Percentiles rank a stretch among this genome's conserved stretches.
Conservation (phyloP, 1,140 invertebrate species). For the Trichogramma pretiosum region DNA sequence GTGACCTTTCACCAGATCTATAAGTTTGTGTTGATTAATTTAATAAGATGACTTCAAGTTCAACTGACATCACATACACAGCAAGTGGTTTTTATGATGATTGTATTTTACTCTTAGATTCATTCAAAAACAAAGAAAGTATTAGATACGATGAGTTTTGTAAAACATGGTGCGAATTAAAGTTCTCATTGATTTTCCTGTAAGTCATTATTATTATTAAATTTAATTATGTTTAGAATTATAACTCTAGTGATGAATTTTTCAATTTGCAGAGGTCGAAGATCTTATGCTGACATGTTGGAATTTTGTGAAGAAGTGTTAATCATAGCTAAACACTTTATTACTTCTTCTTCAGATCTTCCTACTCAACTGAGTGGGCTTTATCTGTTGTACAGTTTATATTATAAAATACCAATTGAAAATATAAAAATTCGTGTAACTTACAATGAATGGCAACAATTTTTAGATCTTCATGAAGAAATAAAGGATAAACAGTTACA, state of each 20-base stretch:
- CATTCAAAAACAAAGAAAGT: slow-evolving; percentile 27
- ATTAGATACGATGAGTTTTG: slow-evolving; percentile 34
- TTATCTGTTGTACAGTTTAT: slow-evolving; percentile 39
- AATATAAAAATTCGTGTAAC: slow-evolving; percentile 35
- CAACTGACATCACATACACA: slow-evolving; percentile 13
- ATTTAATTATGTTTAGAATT: slow-evolving; percentile 1
- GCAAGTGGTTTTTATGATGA: slow-evolving; percentile 33
- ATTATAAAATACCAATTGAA: slow-evolving; percentile 36
- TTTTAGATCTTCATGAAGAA: slow-evolving; percentile 29
- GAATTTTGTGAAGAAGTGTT: slow-evolving; percentile 39
- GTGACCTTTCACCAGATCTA: too few relatives aligned
- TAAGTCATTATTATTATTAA: slow-evolving; percentile 23
- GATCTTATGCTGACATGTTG: slow-evolving; percentile 27
- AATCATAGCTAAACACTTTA: slow-evolving; percentile 34
- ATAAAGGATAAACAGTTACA: slow-evolving; percentile 31
- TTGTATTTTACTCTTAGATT: slow-evolving; percentile 28
- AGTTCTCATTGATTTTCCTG: slow-evolving; percentile 37
- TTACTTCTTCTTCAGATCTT: slow-evolving; percentile 25
- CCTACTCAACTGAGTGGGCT: slow-evolving; percentile 36
- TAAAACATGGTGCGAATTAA: slow-evolving; percentile 35
- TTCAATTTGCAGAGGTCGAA: slow-evolving; percentile 24
- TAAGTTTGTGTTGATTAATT: too few relatives aligned
- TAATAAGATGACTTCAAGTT: too few relatives aligned
- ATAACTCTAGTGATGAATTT: background rate
- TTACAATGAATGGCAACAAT: slow-evolving; percentile 28